phyloP scores from a whole-genome alignment of 2,113 vertebrate species.

The Neopipo cinnamomea region DNA sequence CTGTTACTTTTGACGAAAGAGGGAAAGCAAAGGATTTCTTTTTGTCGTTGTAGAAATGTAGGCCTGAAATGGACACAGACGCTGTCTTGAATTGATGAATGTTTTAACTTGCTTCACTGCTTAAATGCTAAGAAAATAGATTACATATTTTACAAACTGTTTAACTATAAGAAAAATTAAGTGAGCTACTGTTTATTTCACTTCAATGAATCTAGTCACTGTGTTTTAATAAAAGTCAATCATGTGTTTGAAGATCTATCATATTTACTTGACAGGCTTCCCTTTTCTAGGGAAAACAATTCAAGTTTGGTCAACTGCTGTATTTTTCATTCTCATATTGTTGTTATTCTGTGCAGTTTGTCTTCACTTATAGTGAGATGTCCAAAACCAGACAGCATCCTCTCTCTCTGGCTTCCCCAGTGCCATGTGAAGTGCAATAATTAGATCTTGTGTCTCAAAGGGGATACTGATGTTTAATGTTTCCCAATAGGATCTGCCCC shows the following conservation, averaged over 20 bases:
- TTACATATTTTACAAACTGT: neutral
- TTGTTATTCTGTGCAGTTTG: neutral
- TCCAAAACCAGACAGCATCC: neutral
- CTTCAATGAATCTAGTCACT: neutral
- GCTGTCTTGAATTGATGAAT: neutral
- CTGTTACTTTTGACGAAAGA: neutral
- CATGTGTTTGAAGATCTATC: neutral
- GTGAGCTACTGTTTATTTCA: neutral
- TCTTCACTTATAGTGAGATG: neutral
- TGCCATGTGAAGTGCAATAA: neutral
- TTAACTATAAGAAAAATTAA: neutral
- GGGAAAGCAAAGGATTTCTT: neutral
- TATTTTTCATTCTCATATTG: neutral
- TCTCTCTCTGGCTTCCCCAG: neutral
- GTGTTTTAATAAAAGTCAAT: neutral
- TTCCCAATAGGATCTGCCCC: neutral
- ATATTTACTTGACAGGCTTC: neutral
- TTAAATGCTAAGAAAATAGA: neutral
- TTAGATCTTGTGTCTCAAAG: neutral
- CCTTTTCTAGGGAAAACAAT: neutral
- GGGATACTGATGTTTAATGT: neutral
- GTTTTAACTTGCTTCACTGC: neutral
- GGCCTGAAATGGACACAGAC: neutral
- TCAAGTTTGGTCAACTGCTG: neutral
- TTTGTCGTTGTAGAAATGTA: neutral